Evolutionary conservation across 2,113 vertebrate genomes (phyloP).

Genomic region (Pongo abelii): DNA sequence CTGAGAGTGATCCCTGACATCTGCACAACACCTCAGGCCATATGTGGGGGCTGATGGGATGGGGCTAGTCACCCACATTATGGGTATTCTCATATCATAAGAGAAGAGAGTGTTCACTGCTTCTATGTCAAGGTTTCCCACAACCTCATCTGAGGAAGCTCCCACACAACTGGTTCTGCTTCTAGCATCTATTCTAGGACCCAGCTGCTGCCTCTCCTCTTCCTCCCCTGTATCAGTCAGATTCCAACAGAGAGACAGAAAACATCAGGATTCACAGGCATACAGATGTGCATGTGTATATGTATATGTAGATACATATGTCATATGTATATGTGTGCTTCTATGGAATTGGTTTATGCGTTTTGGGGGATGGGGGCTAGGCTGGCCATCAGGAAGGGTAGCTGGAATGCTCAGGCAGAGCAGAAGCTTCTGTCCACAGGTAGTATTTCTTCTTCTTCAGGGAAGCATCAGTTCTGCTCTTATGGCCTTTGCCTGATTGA

Average conservation of each 20-base stretch:
- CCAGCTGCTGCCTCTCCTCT: not conserved
- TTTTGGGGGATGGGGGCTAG: not conserved
- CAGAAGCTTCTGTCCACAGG: not conserved
- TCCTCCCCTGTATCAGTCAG: not conserved
- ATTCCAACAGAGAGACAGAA: not conserved
- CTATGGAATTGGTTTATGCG: not conserved
- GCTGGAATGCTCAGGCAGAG: not conserved
- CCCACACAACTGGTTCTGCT: not conserved
- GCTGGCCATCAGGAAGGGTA: not conserved
- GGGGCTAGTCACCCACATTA: no score
- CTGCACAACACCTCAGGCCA: not conserved
- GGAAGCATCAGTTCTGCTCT: not conserved
- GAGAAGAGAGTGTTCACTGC: not conserved
- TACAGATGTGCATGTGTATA: not conserved
- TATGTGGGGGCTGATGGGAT: not conserved
- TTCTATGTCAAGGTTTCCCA: not conserved
- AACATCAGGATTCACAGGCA: not conserved
- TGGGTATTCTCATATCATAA: not conserved
- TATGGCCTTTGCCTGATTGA: not conserved
- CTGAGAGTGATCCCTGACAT: not conserved
- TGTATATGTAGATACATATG: not conserved
- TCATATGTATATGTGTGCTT: not conserved
- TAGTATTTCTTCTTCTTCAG: not conserved
- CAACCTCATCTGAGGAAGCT: not conserved
- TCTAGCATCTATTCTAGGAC: not conserved